Evolutionary conservation across 2,113 vertebrate genomes (phyloP), one percentile per base, ranked within the genome.

Genomic region (Cnemophilus loriae): DNA sequence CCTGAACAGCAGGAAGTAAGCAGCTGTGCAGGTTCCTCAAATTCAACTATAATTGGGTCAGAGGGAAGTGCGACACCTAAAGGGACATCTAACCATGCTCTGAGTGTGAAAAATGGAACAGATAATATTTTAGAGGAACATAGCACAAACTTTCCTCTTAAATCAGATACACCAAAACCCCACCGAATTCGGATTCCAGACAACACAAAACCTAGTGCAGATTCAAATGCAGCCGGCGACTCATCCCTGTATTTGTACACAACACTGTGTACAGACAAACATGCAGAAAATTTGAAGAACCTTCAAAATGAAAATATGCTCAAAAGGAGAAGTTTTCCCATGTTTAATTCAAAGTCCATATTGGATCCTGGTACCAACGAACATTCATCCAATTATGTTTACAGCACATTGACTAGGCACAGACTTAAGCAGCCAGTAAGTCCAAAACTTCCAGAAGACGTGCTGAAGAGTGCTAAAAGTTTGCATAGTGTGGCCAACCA

Each of bases 241-340:
- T 63, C 98, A n/a, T 97, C 98, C 76, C 80, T 84, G 21, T 97
- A 97, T 65, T 47, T 97, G 12, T 99, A 98, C 61, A 84, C 98
- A 75, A 98, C 96, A 16, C 93, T 99, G 13, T 97, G 97, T 79
- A 93, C 96, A 92, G 87, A 94, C 30, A 98, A 97, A 81, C 95
- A 91, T 41, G 57, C 67, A 47, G 98, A 98, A 93, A 97, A 96
- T 77, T 3, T 81, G 30, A 98, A 97, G 78, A 97, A 92, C 52
- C 80, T 97, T 77, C 98, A 98, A 78, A 98, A 93, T 64, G 98
- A 98, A 96, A 98, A 95, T 71, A 57, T 97, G 8, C 93, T 98
- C 28, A 99, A 99, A 97, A 98, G 99, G 49, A 98, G 99, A 84
- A 99, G 99, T 88, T 98, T 99, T 81, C 98, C 98, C 7, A 97